Evolutionary conservation across 2,113 vertebrate genomes (phyloP).

Genomic region (Poeciliopsis retropinna): DNA sequence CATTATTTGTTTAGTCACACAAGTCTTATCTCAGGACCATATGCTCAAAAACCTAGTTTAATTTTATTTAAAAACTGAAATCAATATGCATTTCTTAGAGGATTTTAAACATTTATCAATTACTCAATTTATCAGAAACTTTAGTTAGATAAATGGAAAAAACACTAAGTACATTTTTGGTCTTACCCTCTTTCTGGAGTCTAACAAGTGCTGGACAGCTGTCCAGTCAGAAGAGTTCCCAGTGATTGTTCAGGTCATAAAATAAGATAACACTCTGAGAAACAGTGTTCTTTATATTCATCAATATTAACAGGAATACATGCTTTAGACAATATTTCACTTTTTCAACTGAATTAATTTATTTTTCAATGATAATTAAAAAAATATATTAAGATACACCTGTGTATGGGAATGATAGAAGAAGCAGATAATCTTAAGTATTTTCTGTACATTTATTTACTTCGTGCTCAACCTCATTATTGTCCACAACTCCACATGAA

Average conservation of each 20-base stretch:
- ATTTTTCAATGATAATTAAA: background rate
- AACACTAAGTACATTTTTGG: no score
- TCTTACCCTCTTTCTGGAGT: no score
- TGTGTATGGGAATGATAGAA: constrained; percentile 1
- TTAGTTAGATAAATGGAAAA: no score
- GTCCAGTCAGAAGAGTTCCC: background rate
- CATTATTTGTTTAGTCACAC: background rate
- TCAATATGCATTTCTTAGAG: background rate
- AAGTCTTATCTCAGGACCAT: background rate
- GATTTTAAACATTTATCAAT: background rate
- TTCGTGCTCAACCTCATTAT: constrained; percentile 48
- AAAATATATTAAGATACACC: background rate
- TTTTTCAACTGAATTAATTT: background rate
- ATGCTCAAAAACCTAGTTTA: no score
- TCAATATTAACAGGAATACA: background rate
- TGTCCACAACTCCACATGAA: constrained; percentile 62
- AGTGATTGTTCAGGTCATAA: background rate
- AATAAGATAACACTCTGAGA: background rate
- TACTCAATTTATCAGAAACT: background rate
- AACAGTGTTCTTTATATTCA: background rate
- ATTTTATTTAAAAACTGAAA: background rate
- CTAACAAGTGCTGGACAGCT: no score
- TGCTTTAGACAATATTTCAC: background rate
- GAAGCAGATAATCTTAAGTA: constrained; percentile 1
- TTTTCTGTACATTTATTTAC: constrained; percentile 61